Evolutionary conservation across 2,888 invertebrate genomes (phyloP), one percentile per base, ranked within the genome.

Genomic region (Lycophotia porphyrea): DNA sequence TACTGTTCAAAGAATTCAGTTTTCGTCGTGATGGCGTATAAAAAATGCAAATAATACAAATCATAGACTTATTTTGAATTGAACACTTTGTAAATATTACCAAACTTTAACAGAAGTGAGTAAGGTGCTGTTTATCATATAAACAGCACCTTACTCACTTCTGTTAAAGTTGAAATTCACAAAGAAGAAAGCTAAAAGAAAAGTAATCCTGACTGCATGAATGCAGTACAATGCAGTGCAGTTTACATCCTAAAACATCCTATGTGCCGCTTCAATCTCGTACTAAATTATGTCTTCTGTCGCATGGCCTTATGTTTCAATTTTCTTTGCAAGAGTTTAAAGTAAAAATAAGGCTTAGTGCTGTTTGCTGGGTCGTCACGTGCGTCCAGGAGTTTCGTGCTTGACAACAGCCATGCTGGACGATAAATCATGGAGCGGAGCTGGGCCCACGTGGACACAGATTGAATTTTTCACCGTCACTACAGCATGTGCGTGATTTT

Each of bases 401-500:
- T 80, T 82, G 80, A 80, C 81, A 74, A 77, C 78, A 76, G 66
- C 75, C 61, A 39, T 39, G 55, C 64, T 71, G 70, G 69, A 73
- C 75, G 9, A 88, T 88, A 88, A 88, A 88, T 87, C 87, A 87
- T 79, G 77, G 68, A 71, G 55, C 74, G 69, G 42, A 34, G 49
- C 64, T 21, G 64, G 27, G 39, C 71, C 80, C 82, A 77, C 82
- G 82, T 77, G 85, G 76, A 75, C 67, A 68, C 74, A 84, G 82
- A 88, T 87, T 82, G 76, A 87, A 88, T 86, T 84, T 84, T 86
- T 65, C 71, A 75, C 82, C 73, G 71, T 84, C 82, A 75, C 73
- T 77, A 66, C 55, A 65, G 67, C 68, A 78, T 75, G 27, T 18
- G 13, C n/a, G n/a, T 75, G 64, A 75, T 47, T 82, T 67, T 85